Percentiles rank a stretch among this genome's conserved stretches.
These are phyloP conservation scores for Rhagium mordax DNA, from an alignment of 2,888 invertebrate genomes.

Conservation along the genomic window DNA sequence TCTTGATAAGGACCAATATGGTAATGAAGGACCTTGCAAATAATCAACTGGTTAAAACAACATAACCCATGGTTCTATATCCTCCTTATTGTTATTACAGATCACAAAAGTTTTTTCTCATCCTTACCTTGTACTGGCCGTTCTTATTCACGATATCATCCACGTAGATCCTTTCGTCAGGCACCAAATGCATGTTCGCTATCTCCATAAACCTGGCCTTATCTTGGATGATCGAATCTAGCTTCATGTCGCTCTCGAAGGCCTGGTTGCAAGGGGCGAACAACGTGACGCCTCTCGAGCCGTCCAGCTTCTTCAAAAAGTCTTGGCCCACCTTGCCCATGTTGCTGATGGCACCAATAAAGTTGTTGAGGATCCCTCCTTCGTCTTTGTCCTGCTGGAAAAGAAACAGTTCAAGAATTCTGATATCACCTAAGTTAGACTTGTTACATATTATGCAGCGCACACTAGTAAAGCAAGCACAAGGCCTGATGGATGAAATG, in stretches of 20 bases:
- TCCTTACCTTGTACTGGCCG: conserved; percentile 54
- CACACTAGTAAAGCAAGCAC: conserved; percentile 8
- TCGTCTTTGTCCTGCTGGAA: conserved; percentile 78
- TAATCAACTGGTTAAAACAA: too few species aligned
- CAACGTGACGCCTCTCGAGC: conserved; percentile 83
- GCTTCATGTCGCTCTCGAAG: conserved; percentile 79
- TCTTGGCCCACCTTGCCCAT: conserved; percentile 78
- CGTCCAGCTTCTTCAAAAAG: conserved; percentile 81
- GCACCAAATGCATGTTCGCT: conserved; percentile 86
- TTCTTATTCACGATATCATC: conserved; percentile 83
- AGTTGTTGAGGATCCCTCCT: conserved; percentile 82
- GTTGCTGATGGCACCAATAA: conserved; percentile 86
- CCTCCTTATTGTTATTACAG: too few species aligned
- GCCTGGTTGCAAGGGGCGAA: conserved; percentile 94
- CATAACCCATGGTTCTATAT: too few species aligned
- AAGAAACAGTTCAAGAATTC: background rate
- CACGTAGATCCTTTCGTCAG: conserved; percentile 79
- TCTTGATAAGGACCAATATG: too few species aligned
- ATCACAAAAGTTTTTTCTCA: too few species aligned
- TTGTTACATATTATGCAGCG: background rate
- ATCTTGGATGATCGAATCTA: conserved; percentile 81
- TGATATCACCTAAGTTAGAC: background rate
- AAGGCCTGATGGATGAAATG: too few species aligned
- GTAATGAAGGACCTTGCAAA: too few species aligned
- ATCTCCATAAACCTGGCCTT: conserved; percentile 83